phyloP scores from a whole-genome alignment of 2,888 invertebrate species.

The Byasa hedistus region DNA sequence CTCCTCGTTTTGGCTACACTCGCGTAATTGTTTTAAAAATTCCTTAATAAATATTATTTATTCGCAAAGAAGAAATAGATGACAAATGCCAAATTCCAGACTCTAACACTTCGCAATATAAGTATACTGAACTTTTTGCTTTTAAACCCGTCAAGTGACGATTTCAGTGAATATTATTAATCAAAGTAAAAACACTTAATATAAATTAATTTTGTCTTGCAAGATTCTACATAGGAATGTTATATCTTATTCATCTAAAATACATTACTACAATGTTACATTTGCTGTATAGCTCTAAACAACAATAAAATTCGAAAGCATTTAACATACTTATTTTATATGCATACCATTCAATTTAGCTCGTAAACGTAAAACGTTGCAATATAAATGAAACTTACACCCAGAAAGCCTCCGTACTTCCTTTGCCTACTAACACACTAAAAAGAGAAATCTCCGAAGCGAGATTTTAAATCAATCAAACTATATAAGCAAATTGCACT shows the following conservation, averaged over 20 bases:
- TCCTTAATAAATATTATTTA: no score
- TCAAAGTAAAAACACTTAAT: no score
- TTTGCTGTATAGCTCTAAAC: neutral
- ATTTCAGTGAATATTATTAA: no score
- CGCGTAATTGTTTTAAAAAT: no score
- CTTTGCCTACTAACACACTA: slow-evolving; percentile 30
- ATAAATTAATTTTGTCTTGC: no score
- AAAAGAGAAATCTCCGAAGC: slow-evolving; percentile 26
- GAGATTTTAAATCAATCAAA: slow-evolving; percentile 23
- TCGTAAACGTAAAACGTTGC: slow-evolving; percentile 14
- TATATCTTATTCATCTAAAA: neutral
- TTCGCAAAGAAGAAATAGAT: no score
- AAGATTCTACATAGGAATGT: no score
- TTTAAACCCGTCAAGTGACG: no score
- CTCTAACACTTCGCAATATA: no score
- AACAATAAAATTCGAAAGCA: slow-evolving; percentile 2
- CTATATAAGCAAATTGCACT: slow-evolving; percentile 18
- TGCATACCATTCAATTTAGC: slow-evolving; percentile 8
- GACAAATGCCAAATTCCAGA: no score
- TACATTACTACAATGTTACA: neutral
- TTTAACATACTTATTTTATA: slow-evolving; percentile 12
- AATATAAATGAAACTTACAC: slow-evolving; percentile 12
- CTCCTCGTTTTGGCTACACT: no score
- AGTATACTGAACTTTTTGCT: no score
- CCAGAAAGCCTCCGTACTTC: slow-evolving; percentile 16